Percentiles rank a stretch among this genome's conserved stretches.
Evolutionary conservation across 1,140 invertebrate species (phyloP).

Genomic region (Semibalanus balanoides): DNA sequence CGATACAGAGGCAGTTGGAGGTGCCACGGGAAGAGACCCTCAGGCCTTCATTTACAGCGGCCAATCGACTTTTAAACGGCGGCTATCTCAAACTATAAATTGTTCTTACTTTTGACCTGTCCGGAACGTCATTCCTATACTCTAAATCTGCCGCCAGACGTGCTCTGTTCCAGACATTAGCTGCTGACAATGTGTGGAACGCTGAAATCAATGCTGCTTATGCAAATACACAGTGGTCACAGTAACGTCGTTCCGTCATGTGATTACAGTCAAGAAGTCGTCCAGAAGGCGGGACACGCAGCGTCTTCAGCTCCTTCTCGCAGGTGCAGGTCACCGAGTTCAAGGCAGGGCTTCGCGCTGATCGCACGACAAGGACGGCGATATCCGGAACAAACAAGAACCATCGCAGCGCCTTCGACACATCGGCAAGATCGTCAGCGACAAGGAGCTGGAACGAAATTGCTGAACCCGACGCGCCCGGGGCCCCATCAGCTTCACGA

Average conservation of each 20-base stretch:
- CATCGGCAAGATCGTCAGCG: slow-evolving; percentile 71
- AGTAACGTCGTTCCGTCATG: background rate
- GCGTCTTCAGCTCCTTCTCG: slow-evolving; percentile 90
- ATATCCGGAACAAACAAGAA: slow-evolving; percentile 93
- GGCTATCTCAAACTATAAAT: too few relatives aligned
- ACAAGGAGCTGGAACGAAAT: slow-evolving; percentile 82
- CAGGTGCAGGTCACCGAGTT: slow-evolving; percentile 90
- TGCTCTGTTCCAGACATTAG: too few relatives aligned
- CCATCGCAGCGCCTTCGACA: slow-evolving; percentile 89
- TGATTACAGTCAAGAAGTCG: slow-evolving; percentile 5
- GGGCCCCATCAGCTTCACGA: slow-evolving; percentile 90
- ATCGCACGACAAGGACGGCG: slow-evolving; percentile 98
- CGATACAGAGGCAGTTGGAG: too few relatives aligned
- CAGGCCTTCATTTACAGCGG: too few relatives aligned
- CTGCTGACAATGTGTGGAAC: too few relatives aligned
- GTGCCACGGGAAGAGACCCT: too few relatives aligned
- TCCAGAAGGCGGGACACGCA: slow-evolving; percentile 42
- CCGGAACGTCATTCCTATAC: too few relatives aligned
- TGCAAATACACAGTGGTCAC: too few relatives aligned
- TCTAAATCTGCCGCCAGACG: too few relatives aligned
- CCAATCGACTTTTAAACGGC: too few relatives aligned
- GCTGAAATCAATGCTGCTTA: too few relatives aligned
- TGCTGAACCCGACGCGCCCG: slow-evolving; percentile 78
- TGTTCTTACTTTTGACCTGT: too few relatives aligned
- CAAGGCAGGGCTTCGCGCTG: slow-evolving; percentile 93